phyloP scores from a whole-genome alignment of 2,797 vertebrate genomes.

The Bucorvus abyssinicus region DNA sequence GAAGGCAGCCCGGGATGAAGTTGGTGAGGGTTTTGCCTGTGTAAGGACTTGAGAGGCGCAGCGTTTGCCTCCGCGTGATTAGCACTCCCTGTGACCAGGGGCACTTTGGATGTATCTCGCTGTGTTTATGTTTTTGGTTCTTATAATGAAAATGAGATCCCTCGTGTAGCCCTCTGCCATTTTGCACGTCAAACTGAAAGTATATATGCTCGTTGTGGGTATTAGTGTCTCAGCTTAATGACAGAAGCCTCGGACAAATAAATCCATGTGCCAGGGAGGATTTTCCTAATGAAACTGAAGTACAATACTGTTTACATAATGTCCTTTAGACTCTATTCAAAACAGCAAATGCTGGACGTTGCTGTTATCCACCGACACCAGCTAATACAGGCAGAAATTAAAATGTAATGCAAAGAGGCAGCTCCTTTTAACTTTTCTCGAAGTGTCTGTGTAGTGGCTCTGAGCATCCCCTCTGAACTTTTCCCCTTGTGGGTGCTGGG shows the following conservation, averaged over 20 bases:
- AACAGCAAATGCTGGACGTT: background rate
- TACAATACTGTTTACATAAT: conserved; percentile 62
- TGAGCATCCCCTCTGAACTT: conserved; percentile 68
- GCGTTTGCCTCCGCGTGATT: conserved; percentile 6
- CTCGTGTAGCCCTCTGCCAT: conserved; percentile 59
- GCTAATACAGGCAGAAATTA: conserved; percentile 14
- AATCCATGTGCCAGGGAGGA: conserved; percentile 64
- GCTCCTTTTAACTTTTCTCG: background rate
- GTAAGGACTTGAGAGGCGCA: fast-evolving
- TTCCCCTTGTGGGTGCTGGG: conserved; percentile 6
- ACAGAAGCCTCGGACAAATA: conserved; percentile 54
- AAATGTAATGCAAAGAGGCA: conserved; percentile 42
- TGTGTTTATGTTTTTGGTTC: conserved; percentile 63
- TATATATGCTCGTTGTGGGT: conserved; percentile 48
- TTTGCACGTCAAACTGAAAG: conserved; percentile 53
- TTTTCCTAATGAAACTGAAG: conserved; percentile 67
- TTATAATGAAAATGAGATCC: conserved; percentile 67
- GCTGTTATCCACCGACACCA: background rate
- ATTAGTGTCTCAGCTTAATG: conserved; percentile 65
- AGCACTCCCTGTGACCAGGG: conserved; percentile 28
- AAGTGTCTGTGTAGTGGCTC: conserved; percentile 22
- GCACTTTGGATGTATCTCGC: background rate
- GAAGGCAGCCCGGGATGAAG: background rate
- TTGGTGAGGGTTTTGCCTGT: background rate
- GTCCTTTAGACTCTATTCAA: conserved; percentile 64